A percentile compares a stretch with the other conserved stretches of the same genome.
phyloP scores from a whole-genome alignment of 1,140 invertebrate genomes.

The Asbolus verrucosus region DNA sequence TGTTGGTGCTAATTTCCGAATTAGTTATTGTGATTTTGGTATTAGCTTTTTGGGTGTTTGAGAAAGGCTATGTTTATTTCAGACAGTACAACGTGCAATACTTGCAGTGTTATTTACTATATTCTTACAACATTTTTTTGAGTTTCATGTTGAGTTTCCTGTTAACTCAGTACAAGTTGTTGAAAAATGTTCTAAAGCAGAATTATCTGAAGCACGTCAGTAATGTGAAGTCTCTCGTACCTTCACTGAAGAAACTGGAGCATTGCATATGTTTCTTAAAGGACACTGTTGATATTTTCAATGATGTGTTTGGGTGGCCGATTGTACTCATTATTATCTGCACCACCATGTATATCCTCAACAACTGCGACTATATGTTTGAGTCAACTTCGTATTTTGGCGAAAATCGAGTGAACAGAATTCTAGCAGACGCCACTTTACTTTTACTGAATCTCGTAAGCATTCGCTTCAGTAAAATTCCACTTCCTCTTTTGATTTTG shows the following conservation, averaged over 20 bases:
- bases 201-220: too few species aligned
- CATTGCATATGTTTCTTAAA: neutral
- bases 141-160: neutral
- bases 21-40: too few species aligned
- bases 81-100: neutral
- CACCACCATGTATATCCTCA: neutral
- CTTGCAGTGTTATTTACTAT: neutral
- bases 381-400: neutral
- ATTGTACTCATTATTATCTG: neutral
- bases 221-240: neutral
- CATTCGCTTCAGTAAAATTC: too few species aligned
- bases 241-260: neutral
- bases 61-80: too few species aligned
- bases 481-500: too few species aligned
- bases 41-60: too few species aligned
- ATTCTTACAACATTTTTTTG: neutral
- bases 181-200: neutral
- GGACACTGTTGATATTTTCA: neutral
- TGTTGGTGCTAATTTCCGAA: too few species aligned
- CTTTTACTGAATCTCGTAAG: neutral
- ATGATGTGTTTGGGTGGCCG: conserved; percentile 2
- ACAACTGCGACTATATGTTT: neutral
- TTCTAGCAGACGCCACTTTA: neutral
- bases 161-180: neutral
- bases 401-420: neutral